These are phyloP conservation scores for Gobio gobio DNA, from an alignment of 2,113 vertebrate genomes.

Conservation along the genomic window DNA sequence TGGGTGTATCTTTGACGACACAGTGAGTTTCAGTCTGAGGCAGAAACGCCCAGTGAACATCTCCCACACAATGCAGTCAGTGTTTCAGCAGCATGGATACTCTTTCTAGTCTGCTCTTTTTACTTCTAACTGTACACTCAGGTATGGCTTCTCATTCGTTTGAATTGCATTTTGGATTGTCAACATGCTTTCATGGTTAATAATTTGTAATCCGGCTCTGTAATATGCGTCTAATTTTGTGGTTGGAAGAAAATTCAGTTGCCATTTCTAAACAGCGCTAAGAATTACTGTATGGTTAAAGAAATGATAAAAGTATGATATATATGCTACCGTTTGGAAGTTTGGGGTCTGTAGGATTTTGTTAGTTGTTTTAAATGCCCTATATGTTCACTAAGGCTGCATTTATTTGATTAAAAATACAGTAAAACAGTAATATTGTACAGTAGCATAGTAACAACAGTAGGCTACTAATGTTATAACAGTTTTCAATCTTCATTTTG, in stretches of 20 bases:
- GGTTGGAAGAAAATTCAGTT: background rate
- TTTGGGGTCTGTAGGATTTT: background rate
- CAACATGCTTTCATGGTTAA: background rate
- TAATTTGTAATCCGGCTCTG: background rate
- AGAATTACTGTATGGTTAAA: background rate
- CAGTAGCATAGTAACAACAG: background rate
- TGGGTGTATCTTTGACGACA: slow-evolving; percentile 57
- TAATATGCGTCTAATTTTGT: background rate
- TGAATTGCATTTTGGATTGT: background rate
- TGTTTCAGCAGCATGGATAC: slow-evolving; percentile 38
- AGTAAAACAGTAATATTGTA: background rate
- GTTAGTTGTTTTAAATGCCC: no score
- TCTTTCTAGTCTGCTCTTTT: slow-evolving; percentile 54
- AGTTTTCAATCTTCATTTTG: background rate
- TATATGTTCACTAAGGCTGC: background rate
- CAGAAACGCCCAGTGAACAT: slow-evolving; percentile 19
- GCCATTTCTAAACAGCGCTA: background rate
- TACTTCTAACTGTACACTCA: slow-evolving; percentile 63
- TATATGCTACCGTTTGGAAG: background rate
- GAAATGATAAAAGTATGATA: background rate
- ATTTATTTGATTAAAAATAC: background rate
- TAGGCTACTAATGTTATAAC: no score
- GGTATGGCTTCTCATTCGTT: slow-evolving; percentile 52
- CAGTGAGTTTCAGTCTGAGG: slow-evolving; percentile 26
- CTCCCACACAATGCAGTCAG: background rate